Evolutionary conservation across 2,113 vertebrate species (phyloP).

Genomic region (Rallus limicola): DNA sequence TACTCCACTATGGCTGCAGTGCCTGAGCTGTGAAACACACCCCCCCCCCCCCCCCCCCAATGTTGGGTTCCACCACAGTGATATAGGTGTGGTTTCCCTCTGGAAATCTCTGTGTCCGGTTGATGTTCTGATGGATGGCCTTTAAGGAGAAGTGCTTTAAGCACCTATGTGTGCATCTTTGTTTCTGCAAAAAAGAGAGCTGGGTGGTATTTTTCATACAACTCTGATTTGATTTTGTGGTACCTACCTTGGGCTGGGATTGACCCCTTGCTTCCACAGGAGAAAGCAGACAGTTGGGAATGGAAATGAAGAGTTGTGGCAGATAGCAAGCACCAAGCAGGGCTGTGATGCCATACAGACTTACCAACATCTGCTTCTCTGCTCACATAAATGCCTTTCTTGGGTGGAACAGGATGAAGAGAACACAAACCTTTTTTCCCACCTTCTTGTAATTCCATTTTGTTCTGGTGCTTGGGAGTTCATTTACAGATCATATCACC

Average conservation of each 20-base stretch:
- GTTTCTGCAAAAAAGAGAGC: background rate
- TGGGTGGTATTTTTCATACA: background rate
- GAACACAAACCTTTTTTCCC: background rate
- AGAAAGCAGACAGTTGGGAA: background rate
- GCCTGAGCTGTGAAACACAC: background rate
- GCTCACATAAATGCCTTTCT: background rate
- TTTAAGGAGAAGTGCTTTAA: background rate
- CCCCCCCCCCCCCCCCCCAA: too few species aligned
- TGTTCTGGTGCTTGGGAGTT: background rate
- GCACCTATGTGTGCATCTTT: background rate
- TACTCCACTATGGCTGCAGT: accelerated
- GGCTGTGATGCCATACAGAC: background rate
- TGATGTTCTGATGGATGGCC: background rate
- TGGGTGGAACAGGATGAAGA: background rate
- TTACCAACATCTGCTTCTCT: background rate
- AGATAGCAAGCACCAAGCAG: background rate
- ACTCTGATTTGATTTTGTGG: background rate
- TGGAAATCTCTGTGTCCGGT: background rate
- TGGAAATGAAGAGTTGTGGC: background rate
- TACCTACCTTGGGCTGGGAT: background rate
- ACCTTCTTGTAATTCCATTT: background rate
- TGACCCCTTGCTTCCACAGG: background rate
- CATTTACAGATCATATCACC: background rate
- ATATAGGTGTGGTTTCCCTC: background rate
- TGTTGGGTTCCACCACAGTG: background rate